Conservation (phyloP, 1,140 invertebrate genomes). For the Melitaea cinxia region DNA sequence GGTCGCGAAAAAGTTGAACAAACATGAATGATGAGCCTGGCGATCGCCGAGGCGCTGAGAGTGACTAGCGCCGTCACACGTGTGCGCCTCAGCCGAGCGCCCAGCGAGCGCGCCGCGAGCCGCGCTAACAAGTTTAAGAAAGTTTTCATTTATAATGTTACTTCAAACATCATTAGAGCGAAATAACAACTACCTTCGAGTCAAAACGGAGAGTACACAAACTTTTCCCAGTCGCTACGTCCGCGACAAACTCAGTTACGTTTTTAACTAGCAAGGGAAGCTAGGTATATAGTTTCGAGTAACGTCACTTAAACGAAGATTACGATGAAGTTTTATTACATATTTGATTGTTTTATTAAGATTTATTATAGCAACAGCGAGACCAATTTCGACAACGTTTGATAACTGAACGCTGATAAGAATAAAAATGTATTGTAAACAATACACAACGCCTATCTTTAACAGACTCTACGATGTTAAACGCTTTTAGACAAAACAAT, state of each 20-base stretch:
- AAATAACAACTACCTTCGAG: not conserved
- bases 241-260: not conserved
- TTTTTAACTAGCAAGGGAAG: constrained; percentile 1
- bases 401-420: constrained; percentile 69
- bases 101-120: constrained; percentile 18
- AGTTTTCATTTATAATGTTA: constrained; percentile 27
- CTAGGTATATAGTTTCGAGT: constrained; percentile 5
- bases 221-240: not conserved
- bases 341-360: constrained; percentile 33
- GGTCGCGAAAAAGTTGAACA: constrained; percentile 55
- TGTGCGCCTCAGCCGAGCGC: constrained; percentile 36
- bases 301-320: not conserved
- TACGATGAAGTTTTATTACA: constrained; percentile 20
- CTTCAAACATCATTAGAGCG: constrained; percentile 30
- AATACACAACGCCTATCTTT: constrained; percentile 63
- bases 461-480: constrained; percentile 51
- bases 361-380: constrained; percentile 70
- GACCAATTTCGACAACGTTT: constrained; percentile 66
- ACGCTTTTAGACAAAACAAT: constrained; percentile 58
- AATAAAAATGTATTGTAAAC: constrained; percentile 70
- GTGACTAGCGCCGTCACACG: constrained; percentile 37
- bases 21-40: constrained; percentile 63
- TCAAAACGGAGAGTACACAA: not conserved
- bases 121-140: constrained; percentile 26
- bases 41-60: constrained; percentile 50